These are phyloP conservation scores for Metopolophium dirhodum DNA, from an alignment of 1,140 invertebrate genomes.

Conservation along the genomic window DNA sequence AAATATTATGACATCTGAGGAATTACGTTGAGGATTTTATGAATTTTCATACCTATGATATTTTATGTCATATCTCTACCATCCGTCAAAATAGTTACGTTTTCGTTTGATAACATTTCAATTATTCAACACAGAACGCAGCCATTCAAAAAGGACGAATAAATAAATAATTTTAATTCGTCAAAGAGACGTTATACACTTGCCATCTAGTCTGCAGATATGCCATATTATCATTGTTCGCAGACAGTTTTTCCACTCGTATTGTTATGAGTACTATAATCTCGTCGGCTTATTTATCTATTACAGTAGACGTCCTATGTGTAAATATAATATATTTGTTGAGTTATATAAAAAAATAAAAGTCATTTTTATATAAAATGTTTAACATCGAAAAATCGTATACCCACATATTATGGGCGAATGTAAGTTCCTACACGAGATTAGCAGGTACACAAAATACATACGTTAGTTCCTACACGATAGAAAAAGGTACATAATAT, in stretches of 20 bases:
- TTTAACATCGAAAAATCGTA: not conserved
- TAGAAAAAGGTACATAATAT: no score
- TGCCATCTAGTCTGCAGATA: not conserved
- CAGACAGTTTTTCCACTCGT: not conserved
- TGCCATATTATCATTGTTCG: not conserved
- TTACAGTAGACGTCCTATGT: not conserved
- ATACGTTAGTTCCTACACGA: no score
- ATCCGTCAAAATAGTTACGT: not conserved
- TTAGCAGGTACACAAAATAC: no score
- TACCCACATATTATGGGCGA: no score
- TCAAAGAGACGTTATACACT: not conserved
- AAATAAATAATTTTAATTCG: conserved; percentile 1
- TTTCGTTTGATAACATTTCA: not conserved
- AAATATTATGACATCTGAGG: not conserved
- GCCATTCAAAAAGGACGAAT: not conserved
- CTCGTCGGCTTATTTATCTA: not conserved
- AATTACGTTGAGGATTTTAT: not conserved
- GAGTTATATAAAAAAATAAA: not conserved
- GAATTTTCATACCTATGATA: not conserved
- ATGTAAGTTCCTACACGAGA: no score
- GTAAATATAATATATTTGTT: not conserved
- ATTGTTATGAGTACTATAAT: not conserved
- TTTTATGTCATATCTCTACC: not conserved
- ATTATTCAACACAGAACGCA: not conserved
- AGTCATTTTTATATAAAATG: not conserved